A percentile compares a stretch with the other conserved stretches of the same genome.
phyloP scores from a whole-genome alignment of 2,888 invertebrate genomes.

The Leucozona laternaria region DNA sequence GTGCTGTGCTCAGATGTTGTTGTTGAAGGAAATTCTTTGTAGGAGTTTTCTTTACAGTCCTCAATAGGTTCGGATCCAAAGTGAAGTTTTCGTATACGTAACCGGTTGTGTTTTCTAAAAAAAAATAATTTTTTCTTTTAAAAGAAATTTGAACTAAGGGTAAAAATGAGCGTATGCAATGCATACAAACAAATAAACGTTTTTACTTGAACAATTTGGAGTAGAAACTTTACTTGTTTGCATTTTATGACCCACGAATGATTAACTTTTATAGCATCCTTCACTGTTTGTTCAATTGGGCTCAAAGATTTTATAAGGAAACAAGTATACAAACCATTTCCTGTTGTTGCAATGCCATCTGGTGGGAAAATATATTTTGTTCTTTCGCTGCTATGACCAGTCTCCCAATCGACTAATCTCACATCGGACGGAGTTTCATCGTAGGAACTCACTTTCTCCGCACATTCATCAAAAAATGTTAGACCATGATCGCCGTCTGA shows the following conservation, averaged over 20 bases:
- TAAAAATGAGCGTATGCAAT: background rate
- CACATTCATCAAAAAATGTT: conserved; percentile 98
- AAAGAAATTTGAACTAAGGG: background rate
- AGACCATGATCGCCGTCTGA: conserved; percentile 98
- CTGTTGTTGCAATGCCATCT: conserved; percentile 85
- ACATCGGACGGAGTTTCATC: conserved; percentile 85
- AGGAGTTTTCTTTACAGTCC: conserved; percentile 80
- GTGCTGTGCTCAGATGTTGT: conserved; percentile 84
- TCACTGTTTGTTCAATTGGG: background rate
- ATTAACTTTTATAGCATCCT: background rate
- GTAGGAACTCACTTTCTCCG: conserved; percentile 88
- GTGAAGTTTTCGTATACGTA: conserved; percentile 87
- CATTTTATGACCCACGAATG: background rate
- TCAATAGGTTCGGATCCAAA: conserved; percentile 86
- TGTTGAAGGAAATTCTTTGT: conserved; percentile 81
- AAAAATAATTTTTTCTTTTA: background rate
- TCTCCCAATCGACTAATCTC: conserved; percentile 92
- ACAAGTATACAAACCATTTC: conserved; percentile 49
- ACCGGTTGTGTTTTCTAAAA: conserved; percentile 77
- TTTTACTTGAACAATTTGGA: background rate
- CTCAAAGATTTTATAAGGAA: background rate
- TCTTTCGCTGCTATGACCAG: conserved; percentile 91
- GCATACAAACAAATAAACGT: background rate
- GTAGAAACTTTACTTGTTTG: background rate
- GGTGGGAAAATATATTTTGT: conserved; percentile 98